Conservation (phyloP, 2,888 invertebrate species). For the Petrolisthes cinctipes region DNA sequence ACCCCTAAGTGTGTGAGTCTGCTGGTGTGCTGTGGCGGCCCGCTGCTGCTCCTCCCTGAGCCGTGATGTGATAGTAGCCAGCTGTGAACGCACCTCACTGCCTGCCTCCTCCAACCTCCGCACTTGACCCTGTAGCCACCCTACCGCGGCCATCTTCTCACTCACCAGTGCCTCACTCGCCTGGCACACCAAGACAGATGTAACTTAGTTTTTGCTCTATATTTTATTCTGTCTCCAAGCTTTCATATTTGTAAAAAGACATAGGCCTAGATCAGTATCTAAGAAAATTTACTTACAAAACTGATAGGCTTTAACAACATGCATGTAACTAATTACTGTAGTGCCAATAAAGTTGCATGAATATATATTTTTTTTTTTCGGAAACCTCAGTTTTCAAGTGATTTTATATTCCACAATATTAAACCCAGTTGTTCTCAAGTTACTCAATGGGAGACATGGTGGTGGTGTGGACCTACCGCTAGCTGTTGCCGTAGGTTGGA, state of each 20-base stretch:
- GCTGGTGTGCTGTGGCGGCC: slow-evolving; percentile 40
- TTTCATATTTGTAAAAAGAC: too few species aligned
- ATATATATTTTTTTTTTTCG: too few species aligned
- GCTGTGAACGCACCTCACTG: slow-evolving; percentile 44
- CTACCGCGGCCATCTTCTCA: slow-evolving; percentile 47
- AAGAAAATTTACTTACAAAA: too few species aligned
- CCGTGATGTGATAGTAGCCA: slow-evolving; percentile 34
- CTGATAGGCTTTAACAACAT: too few species aligned
- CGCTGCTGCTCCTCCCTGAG: slow-evolving; percentile 49
- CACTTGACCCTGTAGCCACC: slow-evolving; percentile 51
- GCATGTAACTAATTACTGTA: too few species aligned
- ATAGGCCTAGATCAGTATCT: too few species aligned
- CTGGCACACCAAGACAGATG: slow-evolving; percentile 1
- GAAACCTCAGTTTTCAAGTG: too few species aligned
- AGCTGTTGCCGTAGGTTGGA: slow-evolving; percentile 59
- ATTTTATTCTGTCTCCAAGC: too few species aligned
- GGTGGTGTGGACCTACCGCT: slow-evolving; percentile 42
- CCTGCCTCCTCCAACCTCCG: slow-evolving; percentile 44
- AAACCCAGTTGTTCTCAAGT: too few species aligned
- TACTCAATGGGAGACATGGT: not conserved
- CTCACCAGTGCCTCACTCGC: slow-evolving; percentile 54
- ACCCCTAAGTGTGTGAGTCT: slow-evolving; percentile 43
- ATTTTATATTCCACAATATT: too few species aligned
- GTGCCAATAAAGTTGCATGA: too few species aligned
- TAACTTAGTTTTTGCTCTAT: too few species aligned